Base-by-base conservation (phyloP, 92 coral and sea anemone species). In the Umimayanthus chanpuru region DNA sequence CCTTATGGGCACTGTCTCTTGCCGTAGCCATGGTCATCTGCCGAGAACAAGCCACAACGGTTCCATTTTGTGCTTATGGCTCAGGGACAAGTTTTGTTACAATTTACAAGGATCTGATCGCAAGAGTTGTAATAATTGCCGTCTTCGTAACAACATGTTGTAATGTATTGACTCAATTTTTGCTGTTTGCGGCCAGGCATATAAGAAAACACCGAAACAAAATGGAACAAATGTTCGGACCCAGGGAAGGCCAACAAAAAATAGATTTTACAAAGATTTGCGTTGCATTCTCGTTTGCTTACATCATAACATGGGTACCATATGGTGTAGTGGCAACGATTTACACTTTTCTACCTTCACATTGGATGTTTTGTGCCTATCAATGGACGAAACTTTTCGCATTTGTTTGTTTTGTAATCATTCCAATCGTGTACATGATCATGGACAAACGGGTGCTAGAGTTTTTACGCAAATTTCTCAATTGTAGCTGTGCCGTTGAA, bases 141-240 rank as follows among this genome's bases (percentile, higher is more conserved):
- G 8, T 81, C 10, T 20, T 81, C 36, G n/a, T 81, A 5, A 18
- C 56, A 2, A 81, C 73, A 36, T 81, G 73, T 1, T 81, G 85
- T 11, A 16, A 0, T 2, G 75, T 81, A 38, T 2, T 41, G 9
- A 20, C 2, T 9, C 0, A 21, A 0, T 81, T 64, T 39, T 25
- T 81, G n/a, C 2, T 20, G 3, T 3, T 43, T 0, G 85, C 85
- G 20, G 74, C 85, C 36, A 44, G 38, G 11, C 70, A 81, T 3
- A 81, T 81, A 2, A 64, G 74, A 21, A 81, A 81, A 26, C 85
- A 81, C 85, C 36, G 85, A 23, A 20, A 36, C 2, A 7, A 81
- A 36, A 81, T 81, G 85, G 85, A 32, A 81, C 55, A 21, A 38
- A 81, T 38, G 85, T 81, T 81, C 32, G 85, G 85, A 2, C 75